Conservation (phyloP, 2,797 vertebrate genomes). For the Hypotaenidia okinawae region DNA sequence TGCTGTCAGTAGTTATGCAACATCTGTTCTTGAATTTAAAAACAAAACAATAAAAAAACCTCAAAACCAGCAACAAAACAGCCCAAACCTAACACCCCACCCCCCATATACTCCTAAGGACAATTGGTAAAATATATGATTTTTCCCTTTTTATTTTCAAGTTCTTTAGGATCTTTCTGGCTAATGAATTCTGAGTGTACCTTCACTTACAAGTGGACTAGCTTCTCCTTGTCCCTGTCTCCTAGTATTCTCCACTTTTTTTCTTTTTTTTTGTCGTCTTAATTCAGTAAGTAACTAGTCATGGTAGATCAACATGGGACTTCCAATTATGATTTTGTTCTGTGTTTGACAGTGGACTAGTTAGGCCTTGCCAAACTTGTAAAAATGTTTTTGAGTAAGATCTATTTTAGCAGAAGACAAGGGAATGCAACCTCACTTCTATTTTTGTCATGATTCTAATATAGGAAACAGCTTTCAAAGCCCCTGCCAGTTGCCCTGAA, state of each 20-base stretch:
- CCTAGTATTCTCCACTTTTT: not conserved
- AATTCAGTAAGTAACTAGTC: not conserved
- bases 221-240: not conserved
- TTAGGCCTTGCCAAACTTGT: slow-evolving; percentile 5
- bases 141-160: not conserved
- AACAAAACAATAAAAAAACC: not conserved
- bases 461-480: slow-evolving; percentile 68
- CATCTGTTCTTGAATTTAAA: slow-evolving; percentile 14
- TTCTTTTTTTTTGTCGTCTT: not conserved
- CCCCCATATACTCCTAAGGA: not conserved
- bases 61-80: not conserved
- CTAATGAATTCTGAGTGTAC: not conserved
- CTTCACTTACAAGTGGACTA: not conserved
- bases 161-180: not conserved
- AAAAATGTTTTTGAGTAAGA: slow-evolving; percentile 58
- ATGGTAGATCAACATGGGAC: not conserved
- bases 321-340: slow-evolving; percentile 12
- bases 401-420: slow-evolving; percentile 68
- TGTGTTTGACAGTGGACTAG: slow-evolving; percentile 8
- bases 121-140: not conserved
- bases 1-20: slow-evolving; percentile 12
- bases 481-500: slow-evolving; percentile 71
- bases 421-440: slow-evolving; percentile 56
- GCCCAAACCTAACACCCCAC: accelerated
- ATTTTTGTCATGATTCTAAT: slow-evolving; percentile 72